phyloP scores from a whole-genome alignment of 2,888 invertebrate genomes.

The Notodonta ziczac region DNA sequence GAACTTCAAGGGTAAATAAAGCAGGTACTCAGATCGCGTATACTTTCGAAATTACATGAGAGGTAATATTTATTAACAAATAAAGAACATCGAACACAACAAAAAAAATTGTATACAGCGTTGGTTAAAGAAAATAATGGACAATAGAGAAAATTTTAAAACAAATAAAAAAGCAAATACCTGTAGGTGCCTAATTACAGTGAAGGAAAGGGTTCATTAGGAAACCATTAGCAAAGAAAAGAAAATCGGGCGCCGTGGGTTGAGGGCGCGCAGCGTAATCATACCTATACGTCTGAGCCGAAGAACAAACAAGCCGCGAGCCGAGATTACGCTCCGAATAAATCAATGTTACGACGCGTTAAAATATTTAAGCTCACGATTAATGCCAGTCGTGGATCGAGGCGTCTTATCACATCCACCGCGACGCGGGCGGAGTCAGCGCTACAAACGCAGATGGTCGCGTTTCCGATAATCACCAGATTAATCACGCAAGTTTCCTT shows the following conservation, averaged over 20 bases:
- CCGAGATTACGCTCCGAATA: slow-evolving; percentile 80
- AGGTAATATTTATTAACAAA: too few species aligned
- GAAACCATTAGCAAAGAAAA: slow-evolving; percentile 3
- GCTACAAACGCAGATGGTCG: slow-evolving; percentile 57
- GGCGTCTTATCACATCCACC: slow-evolving; percentile 67
- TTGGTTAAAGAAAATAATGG: too few species aligned
- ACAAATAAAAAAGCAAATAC: slow-evolving; percentile 39
- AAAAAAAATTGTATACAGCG: too few species aligned
- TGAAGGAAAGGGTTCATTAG: slow-evolving; percentile 53
- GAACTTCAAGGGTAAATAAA: too few species aligned
- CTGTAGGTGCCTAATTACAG: slow-evolving; percentile 48
- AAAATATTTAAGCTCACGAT: slow-evolving; percentile 84
- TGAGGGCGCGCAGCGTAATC: slow-evolving; percentile 71
- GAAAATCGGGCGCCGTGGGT: slow-evolving; percentile 47
- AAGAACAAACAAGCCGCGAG: slow-evolving; percentile 82
- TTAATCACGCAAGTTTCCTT: slow-evolving; percentile 14
- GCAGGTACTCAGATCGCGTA: too few species aligned
- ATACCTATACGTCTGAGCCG: slow-evolving; percentile 80
- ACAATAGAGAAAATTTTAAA: too few species aligned
- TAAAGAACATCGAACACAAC: too few species aligned
- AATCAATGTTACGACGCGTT: slow-evolving; percentile 84
- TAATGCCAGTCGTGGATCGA: slow-evolving; percentile 70
- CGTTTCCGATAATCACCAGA: slow-evolving; percentile 47
- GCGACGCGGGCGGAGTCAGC: slow-evolving; percentile 29
- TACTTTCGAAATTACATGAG: too few species aligned